phyloP scores from a whole-genome alignment of 2,797 vertebrate species.

The Limnodromus scolopaceus region DNA sequence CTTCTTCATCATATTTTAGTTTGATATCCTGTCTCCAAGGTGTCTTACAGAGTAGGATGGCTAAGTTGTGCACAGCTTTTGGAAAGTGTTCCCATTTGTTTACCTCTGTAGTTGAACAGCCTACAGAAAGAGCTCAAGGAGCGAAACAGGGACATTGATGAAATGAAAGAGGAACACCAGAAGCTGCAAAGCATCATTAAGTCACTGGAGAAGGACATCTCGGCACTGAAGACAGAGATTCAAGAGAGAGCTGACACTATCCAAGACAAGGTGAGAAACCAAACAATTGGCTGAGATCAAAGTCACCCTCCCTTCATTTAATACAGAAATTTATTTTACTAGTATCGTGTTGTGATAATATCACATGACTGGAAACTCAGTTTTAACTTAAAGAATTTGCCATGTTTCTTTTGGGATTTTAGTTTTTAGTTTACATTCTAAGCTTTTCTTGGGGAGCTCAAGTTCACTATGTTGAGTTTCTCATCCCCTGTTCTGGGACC shows the following conservation, averaged over 20 bases:
- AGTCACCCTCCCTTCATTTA: neutral
- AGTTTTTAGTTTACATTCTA: neutral
- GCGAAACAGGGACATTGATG: conserved; percentile 76
- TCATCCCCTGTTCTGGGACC: neutral
- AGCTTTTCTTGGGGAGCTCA: neutral
- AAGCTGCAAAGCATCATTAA: conserved; percentile 85
- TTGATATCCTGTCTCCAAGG: neutral
- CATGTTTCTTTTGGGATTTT: neutral
- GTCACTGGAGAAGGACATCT: conserved; percentile 88
- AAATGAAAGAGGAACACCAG: conserved; percentile 85
- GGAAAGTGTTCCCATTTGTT: neutral
- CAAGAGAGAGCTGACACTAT: conserved; percentile 85
- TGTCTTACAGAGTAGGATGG: neutral
- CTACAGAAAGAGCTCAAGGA: conserved; percentile 88
- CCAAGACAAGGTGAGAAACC: conserved; percentile 87
- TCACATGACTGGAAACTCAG: neutral
- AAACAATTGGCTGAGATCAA: neutral
- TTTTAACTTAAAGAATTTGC: neutral
- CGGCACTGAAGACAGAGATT: conserved; percentile 86
- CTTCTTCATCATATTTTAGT: neutral
- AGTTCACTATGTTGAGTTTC: neutral
- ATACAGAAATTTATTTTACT: neutral
- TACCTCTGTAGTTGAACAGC: conserved; percentile 80
- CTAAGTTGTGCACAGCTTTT: neutral
- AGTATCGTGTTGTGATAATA: neutral